Base-by-base conservation (phyloP, 2,888 invertebrate species). In the Phymatocera aterrima region DNA sequence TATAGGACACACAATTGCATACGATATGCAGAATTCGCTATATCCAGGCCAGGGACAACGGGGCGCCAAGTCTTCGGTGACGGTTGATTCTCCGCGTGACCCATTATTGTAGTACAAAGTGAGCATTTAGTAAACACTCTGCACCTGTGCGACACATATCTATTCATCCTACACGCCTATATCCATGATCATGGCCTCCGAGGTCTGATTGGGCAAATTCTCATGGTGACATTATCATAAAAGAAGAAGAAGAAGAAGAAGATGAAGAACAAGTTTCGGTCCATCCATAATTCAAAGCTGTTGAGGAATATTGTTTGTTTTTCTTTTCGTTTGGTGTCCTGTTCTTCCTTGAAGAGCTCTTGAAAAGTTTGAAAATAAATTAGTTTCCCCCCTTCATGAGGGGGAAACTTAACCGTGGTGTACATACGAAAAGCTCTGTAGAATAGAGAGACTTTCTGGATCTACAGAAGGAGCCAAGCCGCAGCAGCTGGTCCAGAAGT, bases 11-110 rank as follows among this genome's bases (percentile, higher is more conserved):
- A 24, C 68, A 37, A 34, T 64, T 64, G 64, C 64, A 34, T 37
- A 40, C 24, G 21, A 40, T 64, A 64, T 64, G 64, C 64, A 64
- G 21, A 64, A 64, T 64, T 68, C 68, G 68, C 46, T 43, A 68
- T 68, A 43, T 68, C 43, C 68, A 68, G 68, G 68, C 68, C 68
- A 68, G 68, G 68, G 68, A 68, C 68, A 43, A 6, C 10, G 40
- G 46, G 68, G 40, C 65, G 24, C 40, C 43, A 15, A 21, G 68
- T 43, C 43, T 68, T 43, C 24, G 68, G 6, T 68, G 43, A 43
- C 68, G 68, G 21, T 18, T 68, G 43, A 68, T 68, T 68, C 68
- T 68, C 15, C 12, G 43, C 68, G 43, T 46, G 68, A 68, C 43
- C 21, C 21, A 43, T 68, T 28, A 68, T n/a, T 24, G 34, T 12